Percentiles rank a stretch among this genome's conserved stretches.
phyloP scores from a whole-genome alignment of 2,888 invertebrate genomes.

The Campaea margaritaria region DNA sequence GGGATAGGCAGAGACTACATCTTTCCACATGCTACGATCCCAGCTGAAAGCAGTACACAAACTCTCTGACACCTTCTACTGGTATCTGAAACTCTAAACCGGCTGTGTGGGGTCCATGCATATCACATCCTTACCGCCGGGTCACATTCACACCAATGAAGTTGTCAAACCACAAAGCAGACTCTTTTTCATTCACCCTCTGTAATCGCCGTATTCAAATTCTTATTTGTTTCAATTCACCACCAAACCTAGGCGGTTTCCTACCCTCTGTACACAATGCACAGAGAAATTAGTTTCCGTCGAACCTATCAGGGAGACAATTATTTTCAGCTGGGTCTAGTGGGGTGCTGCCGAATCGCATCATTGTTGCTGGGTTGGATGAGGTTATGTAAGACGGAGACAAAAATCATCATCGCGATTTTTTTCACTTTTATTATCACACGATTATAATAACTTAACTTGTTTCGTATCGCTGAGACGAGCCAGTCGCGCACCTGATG shows the following conservation, averaged over 20 bases:
- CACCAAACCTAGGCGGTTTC: constrained; percentile 14
- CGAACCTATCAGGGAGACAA: constrained; percentile 73
- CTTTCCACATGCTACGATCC: no score
- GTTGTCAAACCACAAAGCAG: background rate
- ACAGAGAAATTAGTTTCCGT: constrained; percentile 56
- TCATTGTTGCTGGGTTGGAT: constrained; percentile 62
- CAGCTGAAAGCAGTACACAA: no score
- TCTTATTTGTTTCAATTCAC: constrained; percentile 41
- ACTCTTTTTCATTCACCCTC: background rate
- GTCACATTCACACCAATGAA: no score
- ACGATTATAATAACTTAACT: background rate
- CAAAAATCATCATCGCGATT: background rate
- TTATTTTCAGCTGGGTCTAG: constrained; percentile 79
- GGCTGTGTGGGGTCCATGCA: no score
- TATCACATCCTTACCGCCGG: no score
- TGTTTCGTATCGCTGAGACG: no score
- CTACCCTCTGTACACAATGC: constrained; percentile 21
- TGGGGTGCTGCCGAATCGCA: constrained; percentile 64
- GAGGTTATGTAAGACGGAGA: constrained; percentile 46
- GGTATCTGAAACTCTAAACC: no score
- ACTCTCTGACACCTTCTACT: no score
- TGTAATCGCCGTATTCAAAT: constrained; percentile 14
- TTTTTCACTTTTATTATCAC: background rate
- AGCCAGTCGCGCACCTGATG: no score
- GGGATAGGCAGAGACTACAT: no score